Percentiles rank a stretch among this genome's conserved stretches.
Conservation (phyloP, 2,888 invertebrate species). For the Himalopsyche tibetana region DNA sequence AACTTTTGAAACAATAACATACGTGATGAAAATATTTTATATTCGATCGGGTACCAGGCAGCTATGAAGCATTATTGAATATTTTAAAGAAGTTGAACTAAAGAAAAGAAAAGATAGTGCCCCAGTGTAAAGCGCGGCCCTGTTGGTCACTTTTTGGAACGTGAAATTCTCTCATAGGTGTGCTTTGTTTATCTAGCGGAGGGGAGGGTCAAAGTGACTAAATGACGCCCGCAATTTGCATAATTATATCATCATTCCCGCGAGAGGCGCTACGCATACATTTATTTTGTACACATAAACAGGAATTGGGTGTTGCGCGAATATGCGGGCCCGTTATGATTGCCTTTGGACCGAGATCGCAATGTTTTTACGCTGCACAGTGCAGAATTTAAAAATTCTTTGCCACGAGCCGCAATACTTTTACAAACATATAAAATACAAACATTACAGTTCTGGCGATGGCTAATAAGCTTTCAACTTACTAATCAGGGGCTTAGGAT, state of each 20-base stretch:
- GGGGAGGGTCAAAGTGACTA: constrained; percentile 24
- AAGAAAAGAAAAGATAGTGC: too few species aligned
- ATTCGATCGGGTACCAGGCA: too few species aligned
- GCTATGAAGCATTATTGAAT: too few species aligned
- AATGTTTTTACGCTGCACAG: not conserved
- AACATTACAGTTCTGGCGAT: too few species aligned
- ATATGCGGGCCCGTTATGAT: constrained; percentile 14
- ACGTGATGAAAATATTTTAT: too few species aligned
- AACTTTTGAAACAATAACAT: too few species aligned
- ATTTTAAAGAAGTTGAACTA: too few species aligned
- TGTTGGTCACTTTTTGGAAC: constrained; percentile 5
- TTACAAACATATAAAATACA: too few species aligned
- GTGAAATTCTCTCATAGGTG: constrained; percentile 21
- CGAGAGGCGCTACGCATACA: constrained; percentile 23
- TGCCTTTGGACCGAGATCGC: constrained; percentile 8
- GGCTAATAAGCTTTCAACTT: too few species aligned
- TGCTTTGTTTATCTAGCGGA: constrained; percentile 12
- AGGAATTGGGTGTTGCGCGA: constrained; percentile 26
- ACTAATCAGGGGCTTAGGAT: too few species aligned
- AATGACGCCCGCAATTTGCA: constrained; percentile 49
- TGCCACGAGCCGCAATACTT: too few species aligned
- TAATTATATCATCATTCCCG: constrained; percentile 49
- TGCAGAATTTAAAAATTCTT: not conserved
- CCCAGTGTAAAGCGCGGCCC: not conserved
- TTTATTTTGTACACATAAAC: constrained; percentile 27